Evolutionary conservation across 2,888 invertebrate species (phyloP).

Genomic region (Bedellia somnulentella): DNA sequence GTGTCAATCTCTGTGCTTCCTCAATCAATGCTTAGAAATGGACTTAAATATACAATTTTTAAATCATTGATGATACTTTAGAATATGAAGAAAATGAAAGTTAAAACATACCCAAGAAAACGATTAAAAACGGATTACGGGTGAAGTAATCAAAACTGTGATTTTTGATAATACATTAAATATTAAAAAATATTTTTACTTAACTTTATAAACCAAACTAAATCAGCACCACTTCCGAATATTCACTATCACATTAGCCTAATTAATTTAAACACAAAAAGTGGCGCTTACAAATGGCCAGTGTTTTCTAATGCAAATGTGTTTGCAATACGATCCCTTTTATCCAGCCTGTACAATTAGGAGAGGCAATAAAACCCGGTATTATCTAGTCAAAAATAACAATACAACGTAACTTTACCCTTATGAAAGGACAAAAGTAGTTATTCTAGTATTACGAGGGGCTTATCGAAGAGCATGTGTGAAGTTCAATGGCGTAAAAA

Average conservation of each 20-base stretch:
- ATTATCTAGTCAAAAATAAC: constrained; percentile 51
- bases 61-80: too few species aligned
- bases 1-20: too few species aligned
- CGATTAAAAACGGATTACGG: too few species aligned
- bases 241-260: constrained; percentile 29
- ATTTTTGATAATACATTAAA: too few species aligned
- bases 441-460: constrained; percentile 55
- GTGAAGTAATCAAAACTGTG: too few species aligned
- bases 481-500: constrained; percentile 31
- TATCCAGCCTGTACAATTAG: constrained; percentile 40
- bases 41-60: too few species aligned
- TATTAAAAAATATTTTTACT: too few species aligned
- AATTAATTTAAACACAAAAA: constrained; percentile 44
- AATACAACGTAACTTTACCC: constrained; percentile 38
- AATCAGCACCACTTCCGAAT: too few species aligned
- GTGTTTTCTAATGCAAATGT: constrained; percentile 46
- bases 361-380: constrained; percentile 50
- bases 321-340: constrained; percentile 47
- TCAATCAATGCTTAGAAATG: too few species aligned
- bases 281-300: constrained; percentile 14
- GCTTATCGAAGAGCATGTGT: constrained; percentile 49
- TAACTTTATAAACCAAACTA: too few species aligned
- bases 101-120: too few species aligned
- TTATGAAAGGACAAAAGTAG: constrained; percentile 33
- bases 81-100: too few species aligned